Evolutionary conservation across 2,888 invertebrate species (phyloP).

Genomic region (Apamea anceps): DNA sequence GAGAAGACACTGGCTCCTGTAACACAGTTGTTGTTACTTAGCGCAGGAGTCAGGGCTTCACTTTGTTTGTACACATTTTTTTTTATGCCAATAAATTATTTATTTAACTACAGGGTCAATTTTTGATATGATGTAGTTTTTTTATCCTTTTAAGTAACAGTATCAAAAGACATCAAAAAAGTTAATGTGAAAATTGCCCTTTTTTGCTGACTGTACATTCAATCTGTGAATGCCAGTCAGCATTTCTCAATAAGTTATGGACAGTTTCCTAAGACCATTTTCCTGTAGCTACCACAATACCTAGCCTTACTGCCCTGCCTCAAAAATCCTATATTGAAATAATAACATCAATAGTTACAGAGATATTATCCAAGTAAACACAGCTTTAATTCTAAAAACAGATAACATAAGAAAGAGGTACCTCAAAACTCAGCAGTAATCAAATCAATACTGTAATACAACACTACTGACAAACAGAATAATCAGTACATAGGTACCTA

Average conservation of each 20-base stretch:
- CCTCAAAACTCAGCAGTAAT: not conserved
- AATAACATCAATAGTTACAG: not conserved
- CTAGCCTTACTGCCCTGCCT: not conserved
- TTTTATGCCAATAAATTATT: too few relatives aligned
- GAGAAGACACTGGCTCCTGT: too few relatives aligned
- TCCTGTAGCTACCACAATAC: too few relatives aligned
- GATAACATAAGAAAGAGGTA: not conserved
- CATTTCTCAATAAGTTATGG: not conserved
- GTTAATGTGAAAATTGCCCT: not conserved
- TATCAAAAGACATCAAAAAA: not conserved
- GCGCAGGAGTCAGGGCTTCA: too few relatives aligned
- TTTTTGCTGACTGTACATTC: not conserved
- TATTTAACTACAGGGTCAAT: too few relatives aligned
- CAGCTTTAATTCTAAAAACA: not conserved
- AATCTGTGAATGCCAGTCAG: not conserved
- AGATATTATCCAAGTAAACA: not conserved
- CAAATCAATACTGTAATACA: slow-evolving; percentile 1
- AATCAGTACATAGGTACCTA: not conserved
- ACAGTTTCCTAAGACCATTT: not conserved
- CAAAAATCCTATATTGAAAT: not conserved
- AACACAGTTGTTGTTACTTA: too few relatives aligned
- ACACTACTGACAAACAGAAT: not conserved
- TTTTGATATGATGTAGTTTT: too few relatives aligned
- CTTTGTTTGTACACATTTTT: too few relatives aligned
- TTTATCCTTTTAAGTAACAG: not conserved